Percentiles rank a stretch among this genome's conserved stretches.
Evolutionary conservation across 2,113 vertebrate species (phyloP).

Genomic region (Gambusia affinis): DNA sequence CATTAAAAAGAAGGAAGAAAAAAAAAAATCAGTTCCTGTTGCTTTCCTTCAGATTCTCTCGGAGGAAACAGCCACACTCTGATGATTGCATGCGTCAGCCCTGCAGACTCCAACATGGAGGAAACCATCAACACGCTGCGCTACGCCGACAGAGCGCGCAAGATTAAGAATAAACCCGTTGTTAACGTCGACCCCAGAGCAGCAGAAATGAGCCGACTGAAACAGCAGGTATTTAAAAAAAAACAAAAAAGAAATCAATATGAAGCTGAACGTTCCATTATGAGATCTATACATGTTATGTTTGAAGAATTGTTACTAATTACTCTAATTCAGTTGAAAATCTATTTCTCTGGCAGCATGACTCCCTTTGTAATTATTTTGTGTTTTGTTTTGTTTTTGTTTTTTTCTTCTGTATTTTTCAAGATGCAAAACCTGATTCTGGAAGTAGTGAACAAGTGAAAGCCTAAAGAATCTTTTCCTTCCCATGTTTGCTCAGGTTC

Average conservation of each 20-base stretch:
- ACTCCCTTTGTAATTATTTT: not conserved
- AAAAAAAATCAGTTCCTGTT: not conserved
- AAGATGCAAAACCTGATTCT: not conserved
- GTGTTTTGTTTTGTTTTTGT: too few relatives aligned
- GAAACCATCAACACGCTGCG: constrained; percentile 96
- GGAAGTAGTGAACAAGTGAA: not conserved
- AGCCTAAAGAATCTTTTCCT: not conserved
- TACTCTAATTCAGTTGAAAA: not conserved
- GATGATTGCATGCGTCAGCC: constrained; percentile 97
- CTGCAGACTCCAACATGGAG: constrained; percentile 95
- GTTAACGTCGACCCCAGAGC: constrained; percentile 91
- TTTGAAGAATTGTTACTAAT: not conserved
- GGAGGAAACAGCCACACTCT: constrained; percentile 97
- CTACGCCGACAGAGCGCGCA: constrained; percentile 95
- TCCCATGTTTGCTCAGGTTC: constrained; percentile 79
- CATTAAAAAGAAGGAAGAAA: too few relatives aligned
- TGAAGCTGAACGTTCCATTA: not conserved
- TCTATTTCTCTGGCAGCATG: not conserved
- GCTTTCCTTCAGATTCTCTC: constrained; percentile 84
- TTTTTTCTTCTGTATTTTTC: not conserved
- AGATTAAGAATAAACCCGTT: constrained; percentile 96
- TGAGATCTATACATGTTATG: not conserved
- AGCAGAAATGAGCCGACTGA: constrained; percentile 86
- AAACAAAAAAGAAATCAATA: not conserved
- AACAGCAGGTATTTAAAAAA: constrained; percentile 86